Evolutionary conservation across 2,888 invertebrate species (phyloP), one percentile per base, ranked within the genome.

Genomic region (Troilus luridus): DNA sequence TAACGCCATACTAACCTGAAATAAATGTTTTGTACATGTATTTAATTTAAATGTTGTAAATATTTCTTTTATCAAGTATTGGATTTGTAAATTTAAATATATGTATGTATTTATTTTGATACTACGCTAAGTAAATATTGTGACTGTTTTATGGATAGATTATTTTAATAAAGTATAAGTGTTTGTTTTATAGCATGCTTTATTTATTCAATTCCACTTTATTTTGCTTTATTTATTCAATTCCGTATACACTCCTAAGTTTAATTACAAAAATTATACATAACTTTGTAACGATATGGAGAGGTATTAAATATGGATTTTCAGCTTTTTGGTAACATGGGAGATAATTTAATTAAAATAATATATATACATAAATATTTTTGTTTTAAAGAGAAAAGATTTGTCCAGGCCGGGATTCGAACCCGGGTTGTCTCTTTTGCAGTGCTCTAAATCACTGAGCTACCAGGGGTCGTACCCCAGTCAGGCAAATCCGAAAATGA

Each of bases 61-160:
- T 90, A 90, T 90, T 77, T 58, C 62, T 58, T 77, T 77, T 72
- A 90, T 56, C 77, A n/a, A 58, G n/a, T 58, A 27, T 58, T 54
- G 59, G 67, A 90, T 77, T 58, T 90, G 72, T 72, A 72, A 77
- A 77, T 90, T 56, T 58, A 72, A 58, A 77, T 58, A 77, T 72
- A 64, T 89, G 72, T 72, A 58, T 90, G 72, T 90, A 90, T 90
- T 90, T 90, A 90, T 90, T 90, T 90, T 90, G 90, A 89, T 90
- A 88, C 62, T 59, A 41, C 19, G 59, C 27, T 88, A 60, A 60
- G 72, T 77, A 72, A 24, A 59, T 19, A 72, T 27, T 90, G 59
- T 90, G 90, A 77, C 54, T 90, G 90, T 90, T 90, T 72, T 72
- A 90, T 90, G 67, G 77, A 85, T 85, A 85, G 85, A 85, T 56